Base-by-base conservation (phyloP, 2,888 invertebrate genomes). In the Nycteola revayana region DNA sequence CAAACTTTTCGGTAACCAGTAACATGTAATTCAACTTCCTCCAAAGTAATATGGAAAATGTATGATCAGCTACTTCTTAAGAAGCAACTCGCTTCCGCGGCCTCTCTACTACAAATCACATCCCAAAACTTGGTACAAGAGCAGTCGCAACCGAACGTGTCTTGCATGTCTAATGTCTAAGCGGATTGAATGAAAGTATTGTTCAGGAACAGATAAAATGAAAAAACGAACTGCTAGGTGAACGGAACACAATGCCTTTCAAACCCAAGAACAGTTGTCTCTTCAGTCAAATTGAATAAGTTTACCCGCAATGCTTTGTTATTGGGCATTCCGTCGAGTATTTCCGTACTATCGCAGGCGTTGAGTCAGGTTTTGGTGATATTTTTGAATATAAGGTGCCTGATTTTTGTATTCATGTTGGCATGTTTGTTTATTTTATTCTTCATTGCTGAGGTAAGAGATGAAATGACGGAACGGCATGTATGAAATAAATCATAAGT, bases 271-370 rank as follows among this genome's bases (percentile, higher is more conserved):
- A 77, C 78, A 78, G 78, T 81, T 79, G 81, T 84, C 77, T 81
- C 68, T 60, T 67, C 72, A 71, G 75, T 72, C 72, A 84, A 82
- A 84, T 86, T 81, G 81, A 85, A 84, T 86, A 84, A 86, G 79
- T 80, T 78, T 75, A 65, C 70, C 71, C 57, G 62, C 68, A 66
- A 70, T 64, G 75, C 78, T 72, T 75, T 80, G 77, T 78, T 79
- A 72, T 66, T 70, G 66, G 60, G 63, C 65, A 66, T 69, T 69
- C 72, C 68, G 35, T 42, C 14, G 45, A 39, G 50, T 31, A 50
- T 52, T 48, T 53, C 37, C 39, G 10, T 46, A 38, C 31, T 35
- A 49, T 57, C 61, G 67, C 67, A 63, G 57, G 66, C 55, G 60
- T 54, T 56, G 52, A 60, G 52, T 53, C 50, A 34, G 20, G 27